Evolutionary conservation across 2,888 invertebrate species (phyloP).

Genomic region (Panopea generosa): DNA sequence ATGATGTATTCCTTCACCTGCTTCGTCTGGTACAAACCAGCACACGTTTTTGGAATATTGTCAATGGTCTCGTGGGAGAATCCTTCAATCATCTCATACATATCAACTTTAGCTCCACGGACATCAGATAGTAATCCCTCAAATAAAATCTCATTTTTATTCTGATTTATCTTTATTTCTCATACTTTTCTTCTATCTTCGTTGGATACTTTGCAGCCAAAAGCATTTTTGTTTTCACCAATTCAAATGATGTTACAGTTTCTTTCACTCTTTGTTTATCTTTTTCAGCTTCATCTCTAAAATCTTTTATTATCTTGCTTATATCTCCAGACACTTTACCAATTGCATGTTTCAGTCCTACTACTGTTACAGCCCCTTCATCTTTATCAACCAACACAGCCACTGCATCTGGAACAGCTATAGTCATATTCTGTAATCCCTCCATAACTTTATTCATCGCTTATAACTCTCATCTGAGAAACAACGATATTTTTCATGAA

Average conservation of each 20-base stretch:
- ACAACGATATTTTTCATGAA: slow-evolving; percentile 21
- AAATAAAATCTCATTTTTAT: slow-evolving; percentile 47
- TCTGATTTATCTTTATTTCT: slow-evolving; percentile 41
- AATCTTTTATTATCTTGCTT: not conserved
- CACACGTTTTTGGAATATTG: not conserved
- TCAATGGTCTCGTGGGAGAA: slow-evolving; percentile 4
- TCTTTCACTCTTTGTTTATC: slow-evolving; percentile 31
- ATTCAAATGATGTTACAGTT: slow-evolving; percentile 19
- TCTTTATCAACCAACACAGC: slow-evolving; percentile 20
- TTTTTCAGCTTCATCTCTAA: slow-evolving; percentile 25
- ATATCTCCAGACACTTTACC: slow-evolving; percentile 7
- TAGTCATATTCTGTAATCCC: slow-evolving; percentile 3
- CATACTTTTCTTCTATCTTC: slow-evolving; percentile 32
- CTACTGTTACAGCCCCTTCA: slow-evolving; percentile 4
- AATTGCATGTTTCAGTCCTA: slow-evolving; percentile 12
- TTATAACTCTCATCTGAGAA: not conserved
- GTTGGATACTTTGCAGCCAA: slow-evolving; percentile 39
- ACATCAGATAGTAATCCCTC: slow-evolving; percentile 34
- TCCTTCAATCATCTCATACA: slow-evolving; percentile 31
- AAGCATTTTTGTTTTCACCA: slow-evolving; percentile 45
- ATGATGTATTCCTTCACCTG: slow-evolving; percentile 34
- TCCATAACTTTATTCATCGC: slow-evolving; percentile 14
- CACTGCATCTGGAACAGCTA: slow-evolving; percentile 24
- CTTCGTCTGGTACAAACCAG: slow-evolving; percentile 14
- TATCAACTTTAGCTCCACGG: slow-evolving; percentile 25